phyloP scores from a whole-genome alignment of 1,140 invertebrate genomes.

The Drosophila sproati region DNA sequence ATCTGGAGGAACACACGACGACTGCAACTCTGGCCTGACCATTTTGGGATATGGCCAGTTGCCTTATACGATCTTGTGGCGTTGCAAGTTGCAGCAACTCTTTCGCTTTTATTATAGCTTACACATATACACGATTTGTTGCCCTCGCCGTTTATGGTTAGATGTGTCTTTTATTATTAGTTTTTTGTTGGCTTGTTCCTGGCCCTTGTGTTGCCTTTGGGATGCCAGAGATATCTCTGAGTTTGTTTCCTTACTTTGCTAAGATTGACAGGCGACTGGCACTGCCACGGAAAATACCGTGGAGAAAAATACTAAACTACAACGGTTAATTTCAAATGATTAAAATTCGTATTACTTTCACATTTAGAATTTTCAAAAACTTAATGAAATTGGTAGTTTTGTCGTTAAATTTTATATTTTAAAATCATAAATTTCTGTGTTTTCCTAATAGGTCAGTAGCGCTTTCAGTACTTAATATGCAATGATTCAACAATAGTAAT shows the following conservation, averaged over 20 bases:
- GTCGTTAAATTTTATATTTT: too few species aligned
- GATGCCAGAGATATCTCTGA: conserved; percentile 3
- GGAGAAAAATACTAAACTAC: not conserved
- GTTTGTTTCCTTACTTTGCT: not conserved
- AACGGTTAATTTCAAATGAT: not conserved
- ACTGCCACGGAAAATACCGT: not conserved
- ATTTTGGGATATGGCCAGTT: conserved; percentile 75
- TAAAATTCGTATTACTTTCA: not conserved
- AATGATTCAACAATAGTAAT: too few species aligned
- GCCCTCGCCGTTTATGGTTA: conserved; percentile 69
- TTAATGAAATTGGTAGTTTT: too few species aligned
- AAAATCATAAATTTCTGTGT: too few species aligned
- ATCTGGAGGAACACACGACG: not conserved
- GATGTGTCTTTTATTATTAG: conserved; percentile 17
- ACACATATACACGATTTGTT: conserved; percentile 35
- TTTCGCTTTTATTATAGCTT: conserved; percentile 68
- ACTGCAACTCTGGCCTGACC: conserved; percentile 48
- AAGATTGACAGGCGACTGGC: conserved; percentile 32
- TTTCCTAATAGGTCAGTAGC: too few species aligned
- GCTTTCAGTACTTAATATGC: too few species aligned
- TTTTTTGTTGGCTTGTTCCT: not conserved
- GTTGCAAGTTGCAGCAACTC: conserved; percentile 27
- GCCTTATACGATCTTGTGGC: conserved; percentile 55
- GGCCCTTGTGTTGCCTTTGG: conserved; percentile 17
- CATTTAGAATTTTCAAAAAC: too few species aligned